A percentile compares a stretch with the other conserved stretches of the same genome.
These are phyloP conservation scores for Herpetotheres cachinnans DNA, from an alignment of 2,113 vertebrate genomes.

Conservation along the genomic window DNA sequence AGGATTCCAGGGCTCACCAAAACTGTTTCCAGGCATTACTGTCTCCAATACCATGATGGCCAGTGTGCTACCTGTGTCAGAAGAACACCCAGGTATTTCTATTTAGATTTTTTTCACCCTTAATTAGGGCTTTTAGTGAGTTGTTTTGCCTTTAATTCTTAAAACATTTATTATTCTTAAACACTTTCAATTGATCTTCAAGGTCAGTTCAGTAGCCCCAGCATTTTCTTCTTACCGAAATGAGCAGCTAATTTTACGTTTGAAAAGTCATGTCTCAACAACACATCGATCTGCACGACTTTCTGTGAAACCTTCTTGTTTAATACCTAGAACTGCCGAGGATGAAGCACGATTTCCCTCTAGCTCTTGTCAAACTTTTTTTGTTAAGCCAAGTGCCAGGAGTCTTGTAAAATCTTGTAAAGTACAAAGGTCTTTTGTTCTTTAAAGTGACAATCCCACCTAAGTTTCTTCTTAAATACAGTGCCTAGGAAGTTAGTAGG, in stretches of 20 bases:
- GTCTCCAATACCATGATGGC: fast-evolving
- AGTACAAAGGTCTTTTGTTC: neutral
- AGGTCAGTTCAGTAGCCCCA: neutral
- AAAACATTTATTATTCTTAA: neutral
- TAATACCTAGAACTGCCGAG: neutral
- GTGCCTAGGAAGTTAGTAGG: neutral
- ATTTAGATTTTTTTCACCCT: neutral
- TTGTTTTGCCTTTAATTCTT: neutral
- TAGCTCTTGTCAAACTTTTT: neutral
- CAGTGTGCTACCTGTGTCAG: neutral
- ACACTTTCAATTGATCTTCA: neutral
- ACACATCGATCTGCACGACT: neutral
- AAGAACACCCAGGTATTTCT: neutral
- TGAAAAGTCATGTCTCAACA: neutral
- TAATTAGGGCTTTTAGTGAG: neutral
- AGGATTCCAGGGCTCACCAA: neutral
- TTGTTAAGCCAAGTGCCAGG: neutral
- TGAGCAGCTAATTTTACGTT: neutral
- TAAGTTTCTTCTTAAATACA: neutral
- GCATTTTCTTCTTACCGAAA: neutral
- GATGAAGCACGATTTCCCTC: neutral
- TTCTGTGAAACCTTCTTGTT: neutral
- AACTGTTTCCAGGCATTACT: neutral
- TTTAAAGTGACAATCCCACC: neutral
- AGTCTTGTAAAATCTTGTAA: neutral